A percentile compares a stretch with the other conserved stretches of the same genome.
These are phyloP conservation scores for Papilio machaon DNA, from an alignment of 1,140 invertebrate genomes.

Conservation along the genomic window DNA sequence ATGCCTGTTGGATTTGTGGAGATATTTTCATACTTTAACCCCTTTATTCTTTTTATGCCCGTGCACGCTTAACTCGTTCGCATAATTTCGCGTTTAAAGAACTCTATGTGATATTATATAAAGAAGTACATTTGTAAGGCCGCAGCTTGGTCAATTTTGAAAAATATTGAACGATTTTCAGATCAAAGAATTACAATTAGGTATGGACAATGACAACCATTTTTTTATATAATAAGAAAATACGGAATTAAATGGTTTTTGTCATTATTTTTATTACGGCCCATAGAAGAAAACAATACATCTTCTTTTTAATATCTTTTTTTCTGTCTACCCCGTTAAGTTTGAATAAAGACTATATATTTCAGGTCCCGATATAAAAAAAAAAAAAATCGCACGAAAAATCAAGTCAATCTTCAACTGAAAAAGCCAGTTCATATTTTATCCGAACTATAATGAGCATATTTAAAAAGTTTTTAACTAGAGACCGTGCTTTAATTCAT, in stretches of 20 bases:
- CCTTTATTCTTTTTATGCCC: conserved; percentile 49
- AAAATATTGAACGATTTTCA: not conserved
- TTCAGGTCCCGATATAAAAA: not conserved
- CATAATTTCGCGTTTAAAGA: conserved; percentile 13
- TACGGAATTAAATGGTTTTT: not conserved
- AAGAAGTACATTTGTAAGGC: not conserved
- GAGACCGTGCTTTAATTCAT: not conserved
- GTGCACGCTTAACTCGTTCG: conserved; percentile 22
- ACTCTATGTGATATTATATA: not conserved
- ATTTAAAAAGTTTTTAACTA: conserved; percentile 26
- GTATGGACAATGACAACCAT: not conserved
- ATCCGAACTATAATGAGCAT: not conserved
- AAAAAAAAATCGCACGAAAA: not conserved
- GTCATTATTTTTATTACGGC: too few species aligned
- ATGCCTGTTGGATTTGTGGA: conserved; percentile 47
- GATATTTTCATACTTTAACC: conserved; percentile 50
- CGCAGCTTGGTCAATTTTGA: not conserved
- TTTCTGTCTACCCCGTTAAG: not conserved
- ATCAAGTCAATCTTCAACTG: not conserved
- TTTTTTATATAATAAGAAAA: not conserved
- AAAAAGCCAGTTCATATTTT: conserved; percentile 9
- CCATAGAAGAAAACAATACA: too few species aligned
- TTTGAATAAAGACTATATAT: not conserved
- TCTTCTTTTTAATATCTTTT: not conserved
- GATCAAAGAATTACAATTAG: not conserved